phyloP scores from a whole-genome alignment of 1,140 invertebrate genomes.

The Notospermus geniculatus region DNA sequence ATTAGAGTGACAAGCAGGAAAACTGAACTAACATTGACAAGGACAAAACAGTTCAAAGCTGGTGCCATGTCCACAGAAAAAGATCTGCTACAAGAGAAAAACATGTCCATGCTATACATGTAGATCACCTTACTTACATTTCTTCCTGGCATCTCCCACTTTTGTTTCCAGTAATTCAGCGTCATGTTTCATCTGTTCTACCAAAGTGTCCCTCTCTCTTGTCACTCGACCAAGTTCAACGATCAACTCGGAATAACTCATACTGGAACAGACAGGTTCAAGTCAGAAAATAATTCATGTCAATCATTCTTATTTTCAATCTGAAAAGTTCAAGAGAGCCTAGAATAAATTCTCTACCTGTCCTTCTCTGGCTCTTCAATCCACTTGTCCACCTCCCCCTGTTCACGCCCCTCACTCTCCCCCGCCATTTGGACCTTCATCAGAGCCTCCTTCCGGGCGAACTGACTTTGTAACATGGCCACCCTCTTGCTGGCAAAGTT shows the following conservation, averaged over 20 bases:
- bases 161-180: constrained; percentile 29
- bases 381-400: neutral
- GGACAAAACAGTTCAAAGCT: neutral
- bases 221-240: constrained; percentile 33
- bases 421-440: constrained; percentile 25
- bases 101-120: neutral
- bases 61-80: neutral
- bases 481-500: constrained; percentile 42
- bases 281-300: too few species aligned
- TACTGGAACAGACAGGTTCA: too few species aligned
- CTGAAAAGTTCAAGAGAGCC: too few species aligned
- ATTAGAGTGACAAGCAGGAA: neutral
- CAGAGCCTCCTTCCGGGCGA: constrained; percentile 35
- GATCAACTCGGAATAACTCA: constrained; percentile 14
- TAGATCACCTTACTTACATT: constrained; percentile 25
- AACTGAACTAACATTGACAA: too few species aligned
- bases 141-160: constrained; percentile 17
- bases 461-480: constrained; percentile 40
- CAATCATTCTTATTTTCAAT: too few species aligned
- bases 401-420: neutral
- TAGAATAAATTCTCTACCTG: too few species aligned
- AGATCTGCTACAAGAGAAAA: neutral
- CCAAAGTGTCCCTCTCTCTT: constrained; percentile 34
- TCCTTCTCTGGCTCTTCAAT: neutral
- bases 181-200: constrained; percentile 35